Percentiles rank a stretch among this genome's conserved stretches.
These are phyloP conservation scores for Epizoanthus rinbou DNA, from an alignment of 92 coral and sea anemone genomes.

Conservation along the genomic window DNA sequence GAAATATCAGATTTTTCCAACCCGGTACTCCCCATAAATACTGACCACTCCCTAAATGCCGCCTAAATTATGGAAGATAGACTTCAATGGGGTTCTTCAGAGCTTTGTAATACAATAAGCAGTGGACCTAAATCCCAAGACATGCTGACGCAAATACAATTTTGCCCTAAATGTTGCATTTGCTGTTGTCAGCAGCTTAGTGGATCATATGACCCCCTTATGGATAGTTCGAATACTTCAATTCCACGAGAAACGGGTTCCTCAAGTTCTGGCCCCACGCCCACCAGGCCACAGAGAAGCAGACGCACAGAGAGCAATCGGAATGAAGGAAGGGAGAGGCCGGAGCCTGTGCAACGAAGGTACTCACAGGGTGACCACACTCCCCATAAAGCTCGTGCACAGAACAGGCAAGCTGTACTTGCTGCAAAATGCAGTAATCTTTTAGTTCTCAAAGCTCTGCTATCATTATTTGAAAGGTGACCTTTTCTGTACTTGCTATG, in stretches of 20 bases:
- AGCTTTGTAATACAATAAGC: no score
- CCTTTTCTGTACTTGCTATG: no score
- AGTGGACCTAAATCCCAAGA: not conserved
- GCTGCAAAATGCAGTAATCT: no score
- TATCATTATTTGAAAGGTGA: no score
- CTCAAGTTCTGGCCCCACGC: conserved; percentile 74
- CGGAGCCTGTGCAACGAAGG: conserved; percentile 77
- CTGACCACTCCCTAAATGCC: no score
- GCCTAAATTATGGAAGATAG: no score
- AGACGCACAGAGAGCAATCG: conserved; percentile 60
- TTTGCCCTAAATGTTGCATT: not conserved
- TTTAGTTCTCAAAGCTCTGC: no score
- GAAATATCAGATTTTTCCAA: no score
- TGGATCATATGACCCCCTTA: conserved; percentile 84
- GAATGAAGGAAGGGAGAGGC: conserved; percentile 78
- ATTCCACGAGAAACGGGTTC: conserved; percentile 69
- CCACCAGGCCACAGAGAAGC: conserved; percentile 76
- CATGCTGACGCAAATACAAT: not conserved
- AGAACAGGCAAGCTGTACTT: conserved; percentile 63
- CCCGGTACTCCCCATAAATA: no score
- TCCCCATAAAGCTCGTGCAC: conserved; percentile 63
- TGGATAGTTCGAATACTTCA: conserved; percentile 73
- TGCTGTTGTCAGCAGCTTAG: conserved; percentile 59
- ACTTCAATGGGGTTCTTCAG: no score
- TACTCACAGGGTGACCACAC: conserved; percentile 87